phyloP scores from a whole-genome alignment of 1,140 invertebrate species.

The Homarus americanus region DNA sequence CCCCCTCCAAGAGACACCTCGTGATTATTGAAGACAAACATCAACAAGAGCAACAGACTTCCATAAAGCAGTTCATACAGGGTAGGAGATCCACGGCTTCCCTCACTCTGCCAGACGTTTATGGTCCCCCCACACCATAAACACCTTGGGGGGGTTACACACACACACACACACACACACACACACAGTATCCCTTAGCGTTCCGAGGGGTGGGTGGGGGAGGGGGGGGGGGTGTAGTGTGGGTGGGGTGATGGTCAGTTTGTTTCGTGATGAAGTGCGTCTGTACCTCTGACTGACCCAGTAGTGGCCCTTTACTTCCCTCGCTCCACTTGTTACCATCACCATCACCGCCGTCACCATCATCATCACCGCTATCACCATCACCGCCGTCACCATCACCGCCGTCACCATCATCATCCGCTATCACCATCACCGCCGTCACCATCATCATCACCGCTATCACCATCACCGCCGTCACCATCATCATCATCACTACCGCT shows the following conservation, averaged over 20 bases:
- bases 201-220: no score
- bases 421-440: background rate
- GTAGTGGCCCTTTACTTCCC: no score
- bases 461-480: background rate
- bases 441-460: background rate
- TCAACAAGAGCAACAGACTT: no score
- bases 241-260: constrained; percentile 11
- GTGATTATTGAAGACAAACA: no score
- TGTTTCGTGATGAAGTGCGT: constrained; percentile 2
- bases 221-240: no score
- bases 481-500: background rate
- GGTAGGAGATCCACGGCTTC: background rate
- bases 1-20: no score
- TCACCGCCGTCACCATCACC: constrained; percentile 7
- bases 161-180: background rate
- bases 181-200: background rate
- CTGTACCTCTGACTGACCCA: background rate
- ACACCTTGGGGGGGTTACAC: no score
- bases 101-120: background rate
- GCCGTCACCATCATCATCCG: no score
- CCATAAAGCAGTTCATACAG: no score
- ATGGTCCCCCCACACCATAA: background rate
- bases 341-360: background rate
- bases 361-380: constrained; percentile 7
- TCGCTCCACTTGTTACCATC: background rate